Percentiles rank a stretch among this genome's conserved stretches.
phyloP scores from a whole-genome alignment of 2,113 vertebrate species.

The Psettodes erumei region DNA sequence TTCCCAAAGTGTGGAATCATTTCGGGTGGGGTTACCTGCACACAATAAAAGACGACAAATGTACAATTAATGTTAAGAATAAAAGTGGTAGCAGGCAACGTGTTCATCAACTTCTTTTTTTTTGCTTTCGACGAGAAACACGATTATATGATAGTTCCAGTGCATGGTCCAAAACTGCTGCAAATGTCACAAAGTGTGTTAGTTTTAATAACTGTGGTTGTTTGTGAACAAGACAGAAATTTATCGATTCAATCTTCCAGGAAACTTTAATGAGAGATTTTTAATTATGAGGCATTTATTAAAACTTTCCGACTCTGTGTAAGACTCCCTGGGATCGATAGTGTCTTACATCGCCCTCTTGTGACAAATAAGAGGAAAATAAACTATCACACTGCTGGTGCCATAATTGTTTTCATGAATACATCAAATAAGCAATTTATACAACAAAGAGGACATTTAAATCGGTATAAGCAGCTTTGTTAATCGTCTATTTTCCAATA shows the following conservation, averaged over 20 bases:
- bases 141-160: not conserved
- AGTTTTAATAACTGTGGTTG: not conserved
- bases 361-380: not conserved
- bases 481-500: not conserved
- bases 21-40: fast-evolving
- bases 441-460: not conserved
- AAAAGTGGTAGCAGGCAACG: fast-evolving
- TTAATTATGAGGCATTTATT: not conserved
- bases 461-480: no score
- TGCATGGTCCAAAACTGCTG: not conserved
- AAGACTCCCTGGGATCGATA: no score
- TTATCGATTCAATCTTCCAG: no score
- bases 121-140: constrained; percentile 36
- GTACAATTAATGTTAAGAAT: fast-evolving
- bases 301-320: no score
- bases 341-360: not conserved
- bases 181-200: no score
- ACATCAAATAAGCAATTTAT: not conserved
- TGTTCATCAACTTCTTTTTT: constrained; percentile 18
- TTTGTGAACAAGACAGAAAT: no score
- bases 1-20: fast-evolving
- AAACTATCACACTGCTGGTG: not conserved
- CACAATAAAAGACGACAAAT: fast-evolving
- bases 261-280: not conserved
- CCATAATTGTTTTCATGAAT: not conserved